A percentile compares a stretch with the other conserved stretches of the same genome.
phyloP scores from a whole-genome alignment of 2,113 vertebrate species.

The Syngnathus scovelli region DNA sequence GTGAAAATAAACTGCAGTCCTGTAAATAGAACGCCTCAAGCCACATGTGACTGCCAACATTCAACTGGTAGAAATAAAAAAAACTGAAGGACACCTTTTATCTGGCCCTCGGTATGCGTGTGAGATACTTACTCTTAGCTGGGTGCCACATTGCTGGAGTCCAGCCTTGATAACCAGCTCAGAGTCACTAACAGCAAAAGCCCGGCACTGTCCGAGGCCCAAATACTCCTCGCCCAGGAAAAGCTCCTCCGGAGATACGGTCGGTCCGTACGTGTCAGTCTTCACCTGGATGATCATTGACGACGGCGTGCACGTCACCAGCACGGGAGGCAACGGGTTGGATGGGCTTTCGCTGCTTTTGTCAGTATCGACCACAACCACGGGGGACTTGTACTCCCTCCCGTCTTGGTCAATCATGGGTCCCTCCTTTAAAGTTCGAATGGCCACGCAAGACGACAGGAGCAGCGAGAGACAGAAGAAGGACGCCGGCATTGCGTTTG shows the following conservation, averaged over 20 bases:
- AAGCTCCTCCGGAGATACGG: constrained; percentile 22
- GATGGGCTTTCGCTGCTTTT: too few species aligned
- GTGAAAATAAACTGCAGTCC: too few species aligned
- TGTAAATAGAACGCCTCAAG: too few species aligned
- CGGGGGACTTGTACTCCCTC: constrained; percentile 33
- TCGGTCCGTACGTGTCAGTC: constrained; percentile 14
- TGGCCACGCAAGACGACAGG: constrained; percentile 6
- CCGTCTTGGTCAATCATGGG: constrained; percentile 36
- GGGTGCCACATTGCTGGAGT: constrained; percentile 41
- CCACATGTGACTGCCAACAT: too few species aligned
- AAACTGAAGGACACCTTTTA: too few species aligned
- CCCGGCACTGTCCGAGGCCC: constrained; percentile 8
- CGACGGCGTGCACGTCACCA: constrained; percentile 23
- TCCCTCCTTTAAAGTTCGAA: constrained; percentile 27
- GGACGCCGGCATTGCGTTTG: not conserved
- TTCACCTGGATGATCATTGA: constrained; percentile 31
- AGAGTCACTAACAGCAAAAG: not conserved
- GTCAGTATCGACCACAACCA: not conserved
- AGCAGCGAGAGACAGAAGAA: constrained; percentile 13
- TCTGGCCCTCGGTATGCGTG: not conserved
- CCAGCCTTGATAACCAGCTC: constrained; percentile 30
- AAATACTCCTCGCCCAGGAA: constrained; percentile 22
- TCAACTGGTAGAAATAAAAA: too few species aligned
- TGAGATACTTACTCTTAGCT: constrained; percentile 20
- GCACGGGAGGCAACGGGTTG: not conserved